Base-by-base conservation (phyloP, 2,888 invertebrate genomes). In the Osmoderma eremita region DNA sequence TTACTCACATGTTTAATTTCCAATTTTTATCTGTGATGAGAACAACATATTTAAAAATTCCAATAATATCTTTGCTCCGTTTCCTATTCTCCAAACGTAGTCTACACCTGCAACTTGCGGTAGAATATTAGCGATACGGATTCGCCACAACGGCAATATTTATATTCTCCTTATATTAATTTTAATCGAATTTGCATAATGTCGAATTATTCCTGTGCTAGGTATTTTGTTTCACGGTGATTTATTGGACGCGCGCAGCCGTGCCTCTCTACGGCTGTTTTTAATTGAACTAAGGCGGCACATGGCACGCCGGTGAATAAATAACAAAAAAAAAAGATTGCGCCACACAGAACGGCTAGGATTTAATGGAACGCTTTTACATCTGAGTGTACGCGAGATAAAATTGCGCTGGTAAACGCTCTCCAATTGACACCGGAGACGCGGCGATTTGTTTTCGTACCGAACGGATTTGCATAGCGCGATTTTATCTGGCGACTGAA, bases 111-210 rank as follows among this genome's bases (percentile, higher is more conserved):
- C 15, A 45, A 13, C 17, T 61, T 30, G 15, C 22, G 30, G 12
- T 45, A 36, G 45, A 18, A 30, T 30, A 45, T 61, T 45, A 17
- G 10, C 30, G 36, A 58, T 58, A 45, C 45, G 17, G 12, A 45
- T 61, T 61, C 45, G 45, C 45, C n/a, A 17, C 58, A 30, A n/a
- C 42, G 41, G 41, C 58, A 56, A 56, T 64, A 68, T 61, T 65
- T 51, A 64, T 65, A 68, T 69, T 71, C 67, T 58, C 61, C 67
- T 51, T 63, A 65, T 69, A 70, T 71, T 71, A 67, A 71, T 72
- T 72, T 69, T 66, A 63, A 69, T 66, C 39, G 67, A 63, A 72
- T 72, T 72, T 71, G 65, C 69, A 71, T 71, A 70, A 62, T 70
- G 67, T 70, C 69, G 68, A 69, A 65, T 65, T 65, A 65, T 48